Base-by-base conservation (phyloP, 2,797 vertebrate species). In the Lates japonicus region DNA sequence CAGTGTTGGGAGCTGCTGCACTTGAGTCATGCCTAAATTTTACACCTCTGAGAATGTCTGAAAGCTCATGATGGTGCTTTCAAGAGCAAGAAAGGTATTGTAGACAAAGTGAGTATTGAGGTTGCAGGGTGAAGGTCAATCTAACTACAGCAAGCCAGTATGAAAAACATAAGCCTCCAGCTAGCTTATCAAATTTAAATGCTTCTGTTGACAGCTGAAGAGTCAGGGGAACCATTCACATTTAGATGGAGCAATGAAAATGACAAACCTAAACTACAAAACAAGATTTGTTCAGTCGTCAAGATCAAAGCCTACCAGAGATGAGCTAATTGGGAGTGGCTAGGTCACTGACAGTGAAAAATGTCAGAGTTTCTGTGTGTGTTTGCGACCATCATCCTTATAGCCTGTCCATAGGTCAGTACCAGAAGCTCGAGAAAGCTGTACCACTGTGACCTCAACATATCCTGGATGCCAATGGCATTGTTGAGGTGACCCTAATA, bases 61-160 rank as follows among this genome's bases (percentile, higher is more conserved):
- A 76, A 49, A 78, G 49, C 57, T 59, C 16, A 54, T 37, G 22
- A 41, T 55, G 16, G 37, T 71, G 59, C 75, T 82, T 81, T 84
- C 48, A 61, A 10, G 22, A 51, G 61, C 4, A 49, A 44, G 31
- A 60, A 66, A 46, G 52, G 55, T 49, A 29, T 29, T 31, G 66
- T 59, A 42, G 80, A 83, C 69, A 65, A 74, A 69, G 17, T 13
- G 66, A 66, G 52, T 69, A 71, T 49, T 54, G 76, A 35, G 83
- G 72, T 68, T 74, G 71, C 1, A 10, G 58, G 66, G 72, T 74
- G 64, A 83, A 78, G 84, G 84, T 83, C 80, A 80, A 68, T 49
- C 80, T 71, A 85, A 87, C 83, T 81, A 83, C 46, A 74, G 31
- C 74, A 59, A 51, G 61, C n/a, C 62, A 52, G 49, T 8, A 66